Evolutionary conservation across 1,140 invertebrate genomes (phyloP), one percentile per base, ranked within the genome.

Genomic region (Calephelis virginiensis): DNA sequence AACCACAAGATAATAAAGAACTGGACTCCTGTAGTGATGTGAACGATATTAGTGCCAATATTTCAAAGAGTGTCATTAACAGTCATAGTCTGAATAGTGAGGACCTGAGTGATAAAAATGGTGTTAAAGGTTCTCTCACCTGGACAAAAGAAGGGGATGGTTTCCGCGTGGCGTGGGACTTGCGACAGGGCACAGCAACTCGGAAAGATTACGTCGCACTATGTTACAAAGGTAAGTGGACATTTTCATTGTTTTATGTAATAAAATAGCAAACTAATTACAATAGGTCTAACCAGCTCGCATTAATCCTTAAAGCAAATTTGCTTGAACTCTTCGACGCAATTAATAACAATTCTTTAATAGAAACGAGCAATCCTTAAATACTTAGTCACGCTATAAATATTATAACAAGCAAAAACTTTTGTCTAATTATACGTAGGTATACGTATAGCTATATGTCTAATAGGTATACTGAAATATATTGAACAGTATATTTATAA

Each of bases 161-260:
- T 68, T 67, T 72, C 6, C 62, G 69, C 4, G 73, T 90, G 49
- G 72, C 72, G 67, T 90, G 88, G 88, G 80, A 46, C 11, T 53
- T 90, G 66, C 75, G 74, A 8, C 73, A 85, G 64, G 86, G 75
- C 37, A 73, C 72, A 38, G 74, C 80, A 7, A 75, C 82, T 40
- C 38, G 68, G 67, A 74, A 82, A 61, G 88, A 90, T 66, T 90
- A 83, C 71, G 77, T 90, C 73, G 85, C 82, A 38, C 61, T 90
- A 68, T 90, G 83, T 72, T 77, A 76, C 69, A 72, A 76, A 90
- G 86, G 88, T 89, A 60, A 78, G 82, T 75, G 13, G 6, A 38
- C 7, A 12, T 38, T 59, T 59, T 28, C 17, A 28, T 10, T 53
- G 13, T 14, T 10, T 10, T 13, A 6, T 56, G 5, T 53, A n/a